A percentile compares a stretch with the other conserved stretches of the same genome.
Conservation (phyloP, 2,113 vertebrate species). For the Clarias gariepinus region DNA sequence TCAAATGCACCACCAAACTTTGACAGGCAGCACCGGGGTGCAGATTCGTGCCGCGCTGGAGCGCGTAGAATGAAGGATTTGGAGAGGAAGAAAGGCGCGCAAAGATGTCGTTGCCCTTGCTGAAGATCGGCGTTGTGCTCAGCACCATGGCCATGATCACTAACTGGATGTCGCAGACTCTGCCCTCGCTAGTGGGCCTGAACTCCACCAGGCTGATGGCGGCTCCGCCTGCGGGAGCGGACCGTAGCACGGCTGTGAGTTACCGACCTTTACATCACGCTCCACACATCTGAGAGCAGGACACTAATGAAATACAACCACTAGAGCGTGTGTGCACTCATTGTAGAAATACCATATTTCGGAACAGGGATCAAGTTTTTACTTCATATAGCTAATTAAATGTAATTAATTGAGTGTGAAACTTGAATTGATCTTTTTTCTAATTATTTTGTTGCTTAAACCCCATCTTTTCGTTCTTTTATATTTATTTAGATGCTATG, state of each 20-base stretch:
- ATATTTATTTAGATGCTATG: background rate
- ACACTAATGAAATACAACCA: background rate
- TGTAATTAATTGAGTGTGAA: too few species aligned
- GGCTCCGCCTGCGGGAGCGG: conserved; percentile 77
- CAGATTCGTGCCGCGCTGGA: conserved; percentile 64
- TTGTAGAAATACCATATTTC: background rate
- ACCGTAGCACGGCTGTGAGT: conserved; percentile 86
- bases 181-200: conserved; percentile 84
- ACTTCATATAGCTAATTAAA: too few species aligned
- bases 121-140: conserved; percentile 87
- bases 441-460: background rate
- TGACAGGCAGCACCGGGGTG: conserved; percentile 61
- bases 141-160: conserved; percentile 91
- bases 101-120: conserved; percentile 87
- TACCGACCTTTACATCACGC: conserved; percentile 1
- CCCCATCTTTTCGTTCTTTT: background rate
- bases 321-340: background rate
- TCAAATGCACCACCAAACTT: conserved; percentile 57
- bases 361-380: background rate
- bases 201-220: conserved; percentile 82
- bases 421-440: background rate
- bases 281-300: background rate
- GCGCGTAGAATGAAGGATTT: conserved; percentile 74
- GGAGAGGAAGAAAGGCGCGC: conserved; percentile 60
- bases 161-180: conserved; percentile 90